Evolutionary conservation across 2,797 vertebrate species (phyloP).

Genomic region (Glossophaga mutica): DNA sequence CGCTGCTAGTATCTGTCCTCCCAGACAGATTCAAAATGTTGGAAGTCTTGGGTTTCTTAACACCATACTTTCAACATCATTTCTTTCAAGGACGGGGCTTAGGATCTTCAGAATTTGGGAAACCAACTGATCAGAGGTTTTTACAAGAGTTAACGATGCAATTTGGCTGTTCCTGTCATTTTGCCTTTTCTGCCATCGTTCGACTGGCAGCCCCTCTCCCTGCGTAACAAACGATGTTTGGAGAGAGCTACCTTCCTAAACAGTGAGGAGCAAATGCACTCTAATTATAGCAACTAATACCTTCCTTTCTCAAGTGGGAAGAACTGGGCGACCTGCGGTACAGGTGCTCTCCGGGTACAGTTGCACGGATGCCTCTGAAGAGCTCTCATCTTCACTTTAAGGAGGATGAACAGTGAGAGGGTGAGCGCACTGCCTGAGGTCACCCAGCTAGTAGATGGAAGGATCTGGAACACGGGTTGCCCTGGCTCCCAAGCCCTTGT

Average conservation of each 20-base stretch:
- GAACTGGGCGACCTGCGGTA: not conserved
- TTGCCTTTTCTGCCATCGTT: constrained; percentile 53
- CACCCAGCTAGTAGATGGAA: not conserved
- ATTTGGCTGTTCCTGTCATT: constrained; percentile 42
- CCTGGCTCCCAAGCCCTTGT: not conserved
- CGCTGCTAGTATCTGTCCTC: constrained; percentile 4
- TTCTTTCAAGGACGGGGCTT: constrained; percentile 48
- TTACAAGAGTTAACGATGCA: constrained; percentile 36
- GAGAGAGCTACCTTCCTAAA: not conserved
- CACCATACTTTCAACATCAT: constrained; percentile 51
- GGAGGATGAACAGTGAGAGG: not conserved
- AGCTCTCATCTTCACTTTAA: not conserved
- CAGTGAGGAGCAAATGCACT: not conserved
- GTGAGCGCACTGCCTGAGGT: not conserved
- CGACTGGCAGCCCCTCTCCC: not conserved
- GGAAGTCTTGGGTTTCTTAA: constrained; percentile 54
- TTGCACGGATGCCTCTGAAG: not conserved
- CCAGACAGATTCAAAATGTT: constrained; percentile 44
- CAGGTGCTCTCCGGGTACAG: not conserved
- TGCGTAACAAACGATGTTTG: not conserved
- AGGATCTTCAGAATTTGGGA: constrained; percentile 51
- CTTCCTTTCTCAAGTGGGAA: not conserved
- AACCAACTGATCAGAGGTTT: constrained; percentile 37
- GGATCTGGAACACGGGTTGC: not conserved
- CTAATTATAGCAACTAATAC: not conserved